Conservation (phyloP, 2,797 vertebrate genomes). For the Prionace glauca region DNA sequence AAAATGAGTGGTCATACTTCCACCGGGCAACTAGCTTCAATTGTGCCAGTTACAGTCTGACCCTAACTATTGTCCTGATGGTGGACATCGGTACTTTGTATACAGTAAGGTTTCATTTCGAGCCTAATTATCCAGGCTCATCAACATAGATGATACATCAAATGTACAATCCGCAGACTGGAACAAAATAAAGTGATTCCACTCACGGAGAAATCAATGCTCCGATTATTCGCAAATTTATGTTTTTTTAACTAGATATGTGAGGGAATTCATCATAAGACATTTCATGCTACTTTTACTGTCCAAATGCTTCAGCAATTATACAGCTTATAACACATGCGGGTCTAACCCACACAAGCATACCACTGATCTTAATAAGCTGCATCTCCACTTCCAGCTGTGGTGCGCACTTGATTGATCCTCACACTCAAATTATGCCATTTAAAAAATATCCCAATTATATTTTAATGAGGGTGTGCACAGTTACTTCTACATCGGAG, state of each 20-base stretch:
- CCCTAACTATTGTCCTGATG: background rate
- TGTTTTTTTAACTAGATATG: background rate
- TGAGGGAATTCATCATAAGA: conserved; percentile 6
- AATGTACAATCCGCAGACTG: background rate
- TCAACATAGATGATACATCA: background rate
- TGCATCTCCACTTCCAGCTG: conserved; percentile 3
- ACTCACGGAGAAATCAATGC: background rate
- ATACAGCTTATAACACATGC: background rate
- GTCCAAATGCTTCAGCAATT: conserved; percentile 16
- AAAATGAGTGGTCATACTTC: background rate
- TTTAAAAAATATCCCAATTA: conserved; percentile 37
- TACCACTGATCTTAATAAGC: conserved; percentile 29
- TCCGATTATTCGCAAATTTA: background rate
- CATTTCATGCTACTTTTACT: background rate
- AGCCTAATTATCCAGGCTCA: background rate
- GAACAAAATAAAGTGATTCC: background rate
- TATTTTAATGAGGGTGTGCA: conserved; percentile 35
- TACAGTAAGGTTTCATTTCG: background rate
- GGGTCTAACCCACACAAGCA: conserved; percentile 14
- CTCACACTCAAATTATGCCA: background rate
- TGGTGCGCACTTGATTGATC: conserved; percentile 22
- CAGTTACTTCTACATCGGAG: background rate
- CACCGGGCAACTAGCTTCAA: too few species aligned
- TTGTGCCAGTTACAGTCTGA: background rate
- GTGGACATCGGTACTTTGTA: background rate